phyloP scores from a whole-genome alignment of 2,113 vertebrate genomes.

The Pteruthius melanotis region DNA sequence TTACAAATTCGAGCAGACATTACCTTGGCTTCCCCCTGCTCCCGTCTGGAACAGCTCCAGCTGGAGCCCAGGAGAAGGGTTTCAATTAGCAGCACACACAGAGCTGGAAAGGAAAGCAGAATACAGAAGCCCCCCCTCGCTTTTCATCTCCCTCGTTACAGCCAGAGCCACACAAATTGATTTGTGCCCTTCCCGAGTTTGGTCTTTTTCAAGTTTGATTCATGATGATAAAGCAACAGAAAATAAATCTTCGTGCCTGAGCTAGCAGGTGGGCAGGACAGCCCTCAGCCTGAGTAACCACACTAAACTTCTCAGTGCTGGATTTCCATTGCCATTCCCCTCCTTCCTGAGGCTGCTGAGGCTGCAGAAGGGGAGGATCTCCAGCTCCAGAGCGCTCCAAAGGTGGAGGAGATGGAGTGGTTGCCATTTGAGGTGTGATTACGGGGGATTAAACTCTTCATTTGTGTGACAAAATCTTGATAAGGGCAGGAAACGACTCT shows the following conservation, averaged over 20 bases:
- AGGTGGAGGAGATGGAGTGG: neutral
- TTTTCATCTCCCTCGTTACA: neutral
- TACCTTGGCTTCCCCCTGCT: neutral
- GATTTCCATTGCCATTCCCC: neutral
- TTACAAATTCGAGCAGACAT: neutral
- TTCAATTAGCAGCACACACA: neutral
- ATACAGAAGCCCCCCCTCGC: neutral
- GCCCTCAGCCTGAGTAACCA: neutral
- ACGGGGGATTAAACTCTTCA: neutral
- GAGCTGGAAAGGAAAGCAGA: neutral
- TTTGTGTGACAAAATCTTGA: neutral
- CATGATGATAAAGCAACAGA: neutral
- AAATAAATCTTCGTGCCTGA: neutral
- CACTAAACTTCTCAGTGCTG: neutral
- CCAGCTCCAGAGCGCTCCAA: neutral
- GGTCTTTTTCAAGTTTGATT: neutral
- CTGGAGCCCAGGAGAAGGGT: neutral
- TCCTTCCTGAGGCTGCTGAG: neutral
- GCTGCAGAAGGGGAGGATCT: neutral
- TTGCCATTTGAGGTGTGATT: neutral
- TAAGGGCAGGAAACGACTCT: neutral
- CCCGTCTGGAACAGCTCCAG: neutral
- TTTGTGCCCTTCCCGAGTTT: fast-evolving
- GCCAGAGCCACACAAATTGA: neutral
- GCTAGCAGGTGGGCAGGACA: neutral